phyloP scores from a whole-genome alignment of 2,888 invertebrate species.

The Ochropleura plecta region DNA sequence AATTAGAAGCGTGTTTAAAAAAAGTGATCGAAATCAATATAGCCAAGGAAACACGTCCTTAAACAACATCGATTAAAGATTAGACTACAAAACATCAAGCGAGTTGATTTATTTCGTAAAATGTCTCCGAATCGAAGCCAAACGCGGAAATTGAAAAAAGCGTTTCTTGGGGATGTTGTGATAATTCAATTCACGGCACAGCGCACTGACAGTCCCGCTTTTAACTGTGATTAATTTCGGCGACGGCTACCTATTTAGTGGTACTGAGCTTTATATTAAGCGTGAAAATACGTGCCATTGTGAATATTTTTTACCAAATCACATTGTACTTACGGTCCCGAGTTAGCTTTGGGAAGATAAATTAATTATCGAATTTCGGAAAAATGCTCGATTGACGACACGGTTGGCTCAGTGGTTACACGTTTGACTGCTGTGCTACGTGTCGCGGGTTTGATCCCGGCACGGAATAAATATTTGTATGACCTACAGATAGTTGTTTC shows the following conservation, averaged over 20 bases:
- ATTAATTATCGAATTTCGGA: conserved; percentile 24
- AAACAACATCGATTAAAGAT: conserved; percentile 34
- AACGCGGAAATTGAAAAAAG: conserved; percentile 75
- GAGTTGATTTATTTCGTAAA: conserved; percentile 54
- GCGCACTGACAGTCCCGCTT: conserved; percentile 54
- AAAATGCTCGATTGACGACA: neutral
- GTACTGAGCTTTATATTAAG: conserved; percentile 54
- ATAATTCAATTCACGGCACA: conserved; percentile 72
- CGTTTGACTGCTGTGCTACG: no score
- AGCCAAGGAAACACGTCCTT: neutral
- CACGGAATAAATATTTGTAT: no score
- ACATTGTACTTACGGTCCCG: conserved; percentile 31
- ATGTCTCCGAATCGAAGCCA: conserved; percentile 47
- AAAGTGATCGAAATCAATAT: neutral
- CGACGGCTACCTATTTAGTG: conserved; percentile 57
- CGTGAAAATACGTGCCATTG: conserved; percentile 53
- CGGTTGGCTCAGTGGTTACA: no score
- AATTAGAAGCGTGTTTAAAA: no score
- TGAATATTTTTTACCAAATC: conserved; percentile 50
- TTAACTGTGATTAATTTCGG: conserved; percentile 62
- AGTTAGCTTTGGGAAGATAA: conserved; percentile 32
- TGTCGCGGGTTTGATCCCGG: no score
- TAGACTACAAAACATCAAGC: conserved; percentile 42
- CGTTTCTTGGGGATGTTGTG: conserved; percentile 65
- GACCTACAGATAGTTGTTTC: no score